Evolutionary conservation across 2,888 invertebrate genomes (phyloP), one percentile per base, ranked within the genome.

Genomic region (Lobophora halterata): DNA sequence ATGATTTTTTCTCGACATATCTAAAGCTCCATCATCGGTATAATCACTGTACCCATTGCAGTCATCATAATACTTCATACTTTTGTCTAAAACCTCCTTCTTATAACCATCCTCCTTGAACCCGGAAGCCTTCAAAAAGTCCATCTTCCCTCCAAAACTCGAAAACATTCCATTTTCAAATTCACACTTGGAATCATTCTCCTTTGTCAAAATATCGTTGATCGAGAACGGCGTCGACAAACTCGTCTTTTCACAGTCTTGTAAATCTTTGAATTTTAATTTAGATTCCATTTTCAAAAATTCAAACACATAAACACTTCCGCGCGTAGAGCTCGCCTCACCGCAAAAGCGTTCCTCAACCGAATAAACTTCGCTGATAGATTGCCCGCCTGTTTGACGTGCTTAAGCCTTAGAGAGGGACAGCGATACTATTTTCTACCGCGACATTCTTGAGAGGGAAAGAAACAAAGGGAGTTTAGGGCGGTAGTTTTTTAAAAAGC

Each of bases 161-260:
- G 73, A 67, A 55, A 77, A 80, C 71, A 71, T 77, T 71, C 71
- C 73, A 71, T 77, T 77, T 64, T 82, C 82, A 67, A 80, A 79
- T 49, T 78, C 75, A 55, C 74, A 83, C 67, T 77, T 86, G 47
- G 71, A 67, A 42, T 83, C 86, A 31, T 81, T 85, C 62, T 88
- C 89, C 50, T 81, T 86, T n/a, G 91, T 91, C 61, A 93, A 73
- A 67, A 93, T 93, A 60, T 93, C 93, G 57, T 93, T 92, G 35
- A 93, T 93, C 5, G 92, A 93, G 74, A 93, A 93, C 17, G 93
- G 93, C 5, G 93, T 93, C 5, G 89, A 81, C 46, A 85, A 61
- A 61, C 57, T 78, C 1, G 78, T 78, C 52, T 85, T 86, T 49
- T 86, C 85, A 71, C 85, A 75, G 19, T 86, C 83, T 64, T 75